Evolutionary conservation across 2,797 vertebrate species (phyloP), one percentile per base, ranked within the genome.

Genomic region (Sternarchorhynchus goeldii): DNA sequence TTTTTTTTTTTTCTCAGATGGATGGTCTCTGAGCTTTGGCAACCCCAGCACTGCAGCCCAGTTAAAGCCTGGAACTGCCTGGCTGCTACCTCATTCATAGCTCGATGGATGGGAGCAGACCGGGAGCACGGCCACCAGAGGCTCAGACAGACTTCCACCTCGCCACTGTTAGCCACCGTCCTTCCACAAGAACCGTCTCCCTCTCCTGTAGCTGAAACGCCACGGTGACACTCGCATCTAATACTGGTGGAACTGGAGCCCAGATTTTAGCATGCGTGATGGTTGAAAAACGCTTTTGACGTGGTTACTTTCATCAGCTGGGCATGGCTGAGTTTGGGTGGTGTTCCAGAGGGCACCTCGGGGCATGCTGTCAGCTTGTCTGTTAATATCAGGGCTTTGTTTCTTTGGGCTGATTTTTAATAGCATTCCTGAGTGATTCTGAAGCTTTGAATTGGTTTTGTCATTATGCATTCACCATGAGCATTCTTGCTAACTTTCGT

Each of bases 81-180:
- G 57, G 63, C 80, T 73, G 77, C 81, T 77, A 83, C 79, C 82
- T 69, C 81, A 83, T 79, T 66, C 77, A 67, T 74, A 66, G 73
- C 39, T 50, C 66, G 60, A 57, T 75, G 79, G 81, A 58, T 75
- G 68, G 20, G 70, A 50, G 50, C 76, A 72, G 82, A 70, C 59
- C 71, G 39, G 67, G 50, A 68, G 73, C 63, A 58, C 67, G 71
- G 50, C 41, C 39, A 60, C 39, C 53, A 36, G 75, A 55, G 68
- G 74, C 65, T 71, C 78, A 62, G 70, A 66, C 29, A 70, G 55
- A 60, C 79, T 80, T 71, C 74, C 76, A 77, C 81, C 73, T 76
- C 59, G 76, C 78, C 74, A 77, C 71, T 79, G 71, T 60, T 77
- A 71, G 73, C 65, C 62, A 65, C 57, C 56, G 29, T 73, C 67